Base-by-base conservation (phyloP, 1,140 invertebrate genomes). In the Trichonephila clavipes region DNA sequence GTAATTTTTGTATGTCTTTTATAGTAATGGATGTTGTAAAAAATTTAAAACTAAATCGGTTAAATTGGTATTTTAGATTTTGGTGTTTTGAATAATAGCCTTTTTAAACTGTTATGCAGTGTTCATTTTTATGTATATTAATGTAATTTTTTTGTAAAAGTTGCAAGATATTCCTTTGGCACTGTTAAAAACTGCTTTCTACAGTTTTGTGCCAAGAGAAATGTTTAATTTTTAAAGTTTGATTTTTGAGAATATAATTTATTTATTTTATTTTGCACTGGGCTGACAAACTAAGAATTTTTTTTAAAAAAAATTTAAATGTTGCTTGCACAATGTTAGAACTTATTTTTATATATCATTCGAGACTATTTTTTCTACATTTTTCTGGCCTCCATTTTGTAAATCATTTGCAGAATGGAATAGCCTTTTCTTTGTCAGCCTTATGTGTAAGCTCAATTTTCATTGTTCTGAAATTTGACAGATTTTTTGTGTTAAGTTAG, bases 381-480 rank as follows among this genome's bases (percentile, higher is more conserved):
- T 69, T 94, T 94, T 94, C 40, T 83, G 93, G 87, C 93, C 87
- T 83, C 44, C 58, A 69, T 90, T 93, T 89, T 94, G 93, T 90
- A 85, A 28, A 64, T 64, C 18, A 58, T 44, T 72, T 94, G 58
- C 87, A 90, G 28, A 89, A 61, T 28, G 61, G 40, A 72, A 72
- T 61, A 72, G 89, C 72, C 69, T 58, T 91, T 92, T 89, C 66
- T 90, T 90, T 94, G 93, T 90, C 93, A 90, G 87, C 77, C 87
- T 34, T 21, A 64, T 83, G 87, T 94, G 87, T 88, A 90, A 88
- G 93, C 87, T 94, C 93, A 94, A 94, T 94, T 94, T 94, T 94
- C 88, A 94, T 89, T 90, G 93, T 94, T 94, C 93, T 94, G 77
- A 85, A 94, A 94, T 93, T 93, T 94, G 93, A 94, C 93, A 94